Conservation (phyloP, 2,113 vertebrate genomes). For the Trichechus manatus region DNA sequence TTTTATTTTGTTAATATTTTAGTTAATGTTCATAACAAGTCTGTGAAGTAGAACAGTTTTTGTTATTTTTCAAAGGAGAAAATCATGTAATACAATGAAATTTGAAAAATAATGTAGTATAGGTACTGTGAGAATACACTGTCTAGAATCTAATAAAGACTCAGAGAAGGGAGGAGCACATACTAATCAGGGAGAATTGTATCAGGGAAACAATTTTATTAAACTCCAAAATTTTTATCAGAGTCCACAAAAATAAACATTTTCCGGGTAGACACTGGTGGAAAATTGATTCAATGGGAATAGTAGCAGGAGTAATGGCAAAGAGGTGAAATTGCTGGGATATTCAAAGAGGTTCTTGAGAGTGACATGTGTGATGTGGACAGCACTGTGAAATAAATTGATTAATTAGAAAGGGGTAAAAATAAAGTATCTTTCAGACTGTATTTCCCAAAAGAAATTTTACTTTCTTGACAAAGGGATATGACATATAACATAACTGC, state of each 20-base stretch:
- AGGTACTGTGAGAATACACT: not conserved
- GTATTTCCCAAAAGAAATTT: not conserved
- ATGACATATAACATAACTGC: not conserved
- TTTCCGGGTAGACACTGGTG: not conserved
- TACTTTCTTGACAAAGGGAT: not conserved
- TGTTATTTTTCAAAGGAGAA: not conserved
- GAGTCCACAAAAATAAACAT: not conserved
- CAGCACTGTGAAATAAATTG: not conserved
- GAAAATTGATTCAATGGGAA: not conserved
- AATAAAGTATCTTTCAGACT: not conserved
- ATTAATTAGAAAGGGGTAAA: not conserved
- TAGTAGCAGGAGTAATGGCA: not conserved
- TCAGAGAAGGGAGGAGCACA: not conserved
- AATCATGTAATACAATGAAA: not conserved
- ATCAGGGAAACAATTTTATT: not conserved
- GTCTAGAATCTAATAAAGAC: not conserved
- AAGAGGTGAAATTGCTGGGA: not conserved
- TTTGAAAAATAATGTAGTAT: not conserved
- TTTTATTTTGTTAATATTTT: not conserved
- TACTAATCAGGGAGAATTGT: not conserved
- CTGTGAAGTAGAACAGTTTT: not conserved
- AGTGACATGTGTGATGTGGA: not conserved
- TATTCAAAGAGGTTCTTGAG: not conserved
- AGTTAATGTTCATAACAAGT: not conserved
- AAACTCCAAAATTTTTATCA: not conserved